These are phyloP conservation scores for Sphenopsis melanotis DNA, from an alignment of 2,797 vertebrate species.

Conservation along the genomic window DNA sequence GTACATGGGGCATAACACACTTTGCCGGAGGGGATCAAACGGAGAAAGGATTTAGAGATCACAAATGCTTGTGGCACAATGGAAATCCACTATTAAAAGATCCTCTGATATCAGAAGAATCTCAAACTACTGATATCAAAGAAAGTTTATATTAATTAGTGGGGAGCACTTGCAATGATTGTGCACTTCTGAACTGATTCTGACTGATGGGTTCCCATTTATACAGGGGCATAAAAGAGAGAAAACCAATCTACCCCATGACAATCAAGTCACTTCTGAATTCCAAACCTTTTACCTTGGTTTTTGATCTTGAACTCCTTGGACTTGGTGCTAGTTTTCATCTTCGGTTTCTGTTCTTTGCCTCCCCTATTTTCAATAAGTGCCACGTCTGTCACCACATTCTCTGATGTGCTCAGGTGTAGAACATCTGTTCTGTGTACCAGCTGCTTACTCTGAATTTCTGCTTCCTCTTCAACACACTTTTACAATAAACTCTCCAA, in stretches of 20 bases:
- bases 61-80: not conserved
- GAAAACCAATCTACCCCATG: not conserved
- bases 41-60: not conserved
- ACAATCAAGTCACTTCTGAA: not conserved
- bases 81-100: not conserved
- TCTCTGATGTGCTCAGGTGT: not conserved
- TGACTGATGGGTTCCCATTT: not conserved
- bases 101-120: not conserved
- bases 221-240: not conserved
- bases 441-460: not conserved
- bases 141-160: not conserved
- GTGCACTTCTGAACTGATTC: not conserved
- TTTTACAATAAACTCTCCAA: not conserved
- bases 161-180: not conserved
- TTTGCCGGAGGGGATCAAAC: accelerated
- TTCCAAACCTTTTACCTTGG: not conserved
- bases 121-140: not conserved
- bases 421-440: not conserved
- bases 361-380: not conserved
- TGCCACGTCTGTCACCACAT: not conserved
- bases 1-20: not conserved
- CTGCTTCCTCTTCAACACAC: not conserved
- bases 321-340: not conserved
- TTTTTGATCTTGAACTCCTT: not conserved
- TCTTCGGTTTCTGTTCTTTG: not conserved